Evolutionary conservation across 1,140 invertebrate genomes (phyloP), one percentile per base, ranked within the genome.

Genomic region (Drosophila mojavensis): DNA sequence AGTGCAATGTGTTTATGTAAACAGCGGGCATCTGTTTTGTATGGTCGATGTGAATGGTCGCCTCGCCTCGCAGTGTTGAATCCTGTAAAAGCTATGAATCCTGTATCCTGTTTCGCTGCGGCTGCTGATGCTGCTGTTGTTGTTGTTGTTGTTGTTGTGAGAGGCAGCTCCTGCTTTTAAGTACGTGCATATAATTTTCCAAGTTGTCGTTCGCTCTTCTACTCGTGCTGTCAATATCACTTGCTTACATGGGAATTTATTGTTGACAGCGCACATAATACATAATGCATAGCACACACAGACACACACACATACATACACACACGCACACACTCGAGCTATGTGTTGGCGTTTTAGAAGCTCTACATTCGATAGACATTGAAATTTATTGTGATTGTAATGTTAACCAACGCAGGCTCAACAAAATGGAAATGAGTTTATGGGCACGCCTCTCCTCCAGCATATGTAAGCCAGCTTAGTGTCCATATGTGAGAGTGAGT

Each of bases 191-290:
- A 88, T 88, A 89, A 86, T 86, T 88, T 88, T 79, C 81, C 80
- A 26, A 74, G 64, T 59, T 69, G 56, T 66, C 56, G 51, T 33
- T 63, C 81, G 60, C 78, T 68, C 84, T 74, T 69, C 65, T 69
- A 81, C 78, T 78, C 70, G 62, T 68, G 68, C 83, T 86, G 83
- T 86, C 83, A 86, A 86, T 86, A 86, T 89, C 83, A 86, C 76
- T 86, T 86, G 83, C 83, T 86, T 86, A 88, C 83, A 86, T 88
- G 76, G 69, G 79, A 86, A 86, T 86, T 86, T 86, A 86, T 88
- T 89, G 83, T 74, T 79, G 83, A 86, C 83, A 86, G 76, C 76
- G 75, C 76, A 74, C 72, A 88, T 83, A 89, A 88, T 88, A 89
- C 84, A 83, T 83, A 83, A 83, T 79, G 65, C 79, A 88, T 81